These are phyloP conservation scores for Propithecus deckenii DNA, from an alignment of 2,797 vertebrate genomes.

Conservation along the genomic window DNA sequence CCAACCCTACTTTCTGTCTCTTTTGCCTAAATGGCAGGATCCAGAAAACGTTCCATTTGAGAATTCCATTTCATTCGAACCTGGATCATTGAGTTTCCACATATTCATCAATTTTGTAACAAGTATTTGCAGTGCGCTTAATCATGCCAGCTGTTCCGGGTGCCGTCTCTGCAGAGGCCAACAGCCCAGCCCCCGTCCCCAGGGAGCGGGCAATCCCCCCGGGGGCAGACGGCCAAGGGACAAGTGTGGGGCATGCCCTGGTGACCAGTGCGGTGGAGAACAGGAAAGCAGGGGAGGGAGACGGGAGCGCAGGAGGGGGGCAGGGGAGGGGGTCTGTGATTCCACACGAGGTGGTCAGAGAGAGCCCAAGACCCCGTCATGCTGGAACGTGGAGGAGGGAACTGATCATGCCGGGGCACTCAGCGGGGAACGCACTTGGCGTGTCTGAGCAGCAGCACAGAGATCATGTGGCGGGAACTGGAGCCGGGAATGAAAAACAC, in stretches of 20 bases:
- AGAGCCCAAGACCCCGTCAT: neutral
- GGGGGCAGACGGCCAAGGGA: neutral
- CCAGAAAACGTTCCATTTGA: neutral
- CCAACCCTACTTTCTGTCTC: neutral
- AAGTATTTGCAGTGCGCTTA: neutral
- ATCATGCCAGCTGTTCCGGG: fast-evolving
- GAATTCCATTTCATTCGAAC: neutral
- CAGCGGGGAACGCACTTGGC: neutral
- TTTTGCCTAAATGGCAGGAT: neutral
- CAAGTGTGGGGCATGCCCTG: neutral
- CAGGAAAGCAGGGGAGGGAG: neutral
- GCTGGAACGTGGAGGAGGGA: fast-evolving
- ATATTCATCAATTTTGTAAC: neutral
- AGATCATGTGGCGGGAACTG: fast-evolving
- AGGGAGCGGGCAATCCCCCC: fast-evolving
- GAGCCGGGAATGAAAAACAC: too few relatives aligned
- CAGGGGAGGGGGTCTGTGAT: too few relatives aligned
- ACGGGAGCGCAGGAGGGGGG: fast-evolving
- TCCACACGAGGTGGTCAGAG: neutral
- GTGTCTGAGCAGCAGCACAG: neutral
- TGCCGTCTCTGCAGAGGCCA: fast-evolving
- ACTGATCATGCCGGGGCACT: too few relatives aligned
- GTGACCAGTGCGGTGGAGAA: neutral
- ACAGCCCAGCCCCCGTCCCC: neutral
- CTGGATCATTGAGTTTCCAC: neutral